These are phyloP conservation scores for Heterodera filipjevi DNA, from an alignment of 2,888 invertebrate genomes.

Conservation along the genomic window DNA sequence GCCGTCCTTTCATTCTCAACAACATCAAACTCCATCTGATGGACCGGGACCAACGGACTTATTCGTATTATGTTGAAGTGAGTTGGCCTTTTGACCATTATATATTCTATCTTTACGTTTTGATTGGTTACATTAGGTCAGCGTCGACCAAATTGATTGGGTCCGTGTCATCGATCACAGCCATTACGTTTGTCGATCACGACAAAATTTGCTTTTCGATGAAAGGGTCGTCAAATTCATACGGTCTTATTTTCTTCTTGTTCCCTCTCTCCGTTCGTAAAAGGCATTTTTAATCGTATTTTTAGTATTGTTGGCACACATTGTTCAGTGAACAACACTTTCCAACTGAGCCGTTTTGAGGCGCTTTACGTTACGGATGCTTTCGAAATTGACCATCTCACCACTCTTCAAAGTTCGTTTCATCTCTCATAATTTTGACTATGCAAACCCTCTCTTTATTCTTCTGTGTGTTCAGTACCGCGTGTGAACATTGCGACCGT, in stretches of 20 bases:
- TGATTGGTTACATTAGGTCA: constrained; percentile 39
- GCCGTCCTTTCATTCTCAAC: constrained; percentile 81
- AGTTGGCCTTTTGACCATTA: neutral
- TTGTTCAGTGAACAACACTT: constrained; percentile 86
- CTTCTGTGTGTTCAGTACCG: constrained; percentile 72
- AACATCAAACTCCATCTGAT: constrained; percentile 88
- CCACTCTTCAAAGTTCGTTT: constrained; percentile 73
- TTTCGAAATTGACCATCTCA: constrained; percentile 74
- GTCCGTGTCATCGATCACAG: constrained; percentile 88
- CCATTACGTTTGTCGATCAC: constrained; percentile 88
- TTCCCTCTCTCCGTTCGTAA: too few relatives aligned
- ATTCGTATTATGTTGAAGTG: constrained; percentile 89
- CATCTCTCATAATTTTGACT: neutral
- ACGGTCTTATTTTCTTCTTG: too few relatives aligned
- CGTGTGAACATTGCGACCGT: constrained; percentile 88
- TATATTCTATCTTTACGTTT: neutral
- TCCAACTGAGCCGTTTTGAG: constrained; percentile 90
- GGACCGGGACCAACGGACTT: constrained; percentile 89
- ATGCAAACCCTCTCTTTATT: too few relatives aligned
- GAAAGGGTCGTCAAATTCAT: constrained; percentile 79
- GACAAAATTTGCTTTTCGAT: constrained; percentile 91
- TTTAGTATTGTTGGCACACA: constrained; percentile 78
- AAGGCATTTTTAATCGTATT: too few relatives aligned
- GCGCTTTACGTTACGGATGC: constrained; percentile 81
- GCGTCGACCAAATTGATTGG: constrained; percentile 91